Conservation (phyloP, 2,888 invertebrate species). For the Dyspetes luteomarginatus region DNA sequence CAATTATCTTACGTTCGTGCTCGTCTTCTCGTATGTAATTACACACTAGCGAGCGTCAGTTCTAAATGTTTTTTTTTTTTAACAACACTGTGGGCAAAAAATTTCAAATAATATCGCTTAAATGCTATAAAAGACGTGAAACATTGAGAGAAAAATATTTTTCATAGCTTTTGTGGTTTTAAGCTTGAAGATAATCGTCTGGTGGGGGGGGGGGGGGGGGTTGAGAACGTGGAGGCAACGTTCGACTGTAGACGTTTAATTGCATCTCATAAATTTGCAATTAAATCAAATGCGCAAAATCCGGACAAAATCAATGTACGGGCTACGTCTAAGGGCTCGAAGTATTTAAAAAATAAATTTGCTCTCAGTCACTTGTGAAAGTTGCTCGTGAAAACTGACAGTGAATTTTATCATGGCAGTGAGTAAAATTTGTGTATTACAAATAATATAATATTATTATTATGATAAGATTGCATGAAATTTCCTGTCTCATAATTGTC, state of each 20-base stretch:
- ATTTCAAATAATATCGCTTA: not conserved
- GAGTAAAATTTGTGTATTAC: not conserved
- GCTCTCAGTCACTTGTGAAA: not conserved
- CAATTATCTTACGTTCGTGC: not conserved
- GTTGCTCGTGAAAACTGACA: not conserved
- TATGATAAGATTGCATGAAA: not conserved
- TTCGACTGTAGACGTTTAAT: not conserved
- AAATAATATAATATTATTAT: not conserved
- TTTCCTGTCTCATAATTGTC: not conserved
- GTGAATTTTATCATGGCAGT: constrained; percentile 1
- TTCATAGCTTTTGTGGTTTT: not conserved
- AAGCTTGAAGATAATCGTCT: not conserved
- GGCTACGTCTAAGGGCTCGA: not conserved
- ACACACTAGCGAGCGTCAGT: not conserved
- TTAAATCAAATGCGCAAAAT: not conserved
- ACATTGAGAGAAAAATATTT: not conserved
- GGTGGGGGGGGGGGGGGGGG: not conserved
- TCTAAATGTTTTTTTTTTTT: not conserved
- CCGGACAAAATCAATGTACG: not conserved
- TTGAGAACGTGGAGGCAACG: not conserved
- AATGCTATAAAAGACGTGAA: not conserved
- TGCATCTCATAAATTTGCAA: not conserved
- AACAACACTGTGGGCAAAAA: not conserved
- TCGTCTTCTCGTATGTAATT: not conserved
- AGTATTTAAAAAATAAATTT: not conserved